Base-by-base conservation (phyloP, 1,140 invertebrate genomes). In the Sminthurinus signatus region DNA sequence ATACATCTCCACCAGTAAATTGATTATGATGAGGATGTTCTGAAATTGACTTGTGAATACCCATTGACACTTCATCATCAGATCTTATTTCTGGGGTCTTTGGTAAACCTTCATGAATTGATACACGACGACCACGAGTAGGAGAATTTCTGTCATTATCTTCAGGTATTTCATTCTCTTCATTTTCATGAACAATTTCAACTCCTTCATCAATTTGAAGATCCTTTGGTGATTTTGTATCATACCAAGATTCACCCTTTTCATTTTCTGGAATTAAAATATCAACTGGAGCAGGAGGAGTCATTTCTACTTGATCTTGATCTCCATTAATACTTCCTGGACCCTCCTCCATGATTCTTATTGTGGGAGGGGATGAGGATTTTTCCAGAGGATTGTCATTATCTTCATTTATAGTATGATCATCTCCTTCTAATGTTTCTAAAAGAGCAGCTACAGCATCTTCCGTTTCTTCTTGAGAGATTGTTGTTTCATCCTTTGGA, bases 391-490 rank as follows among this genome's bases (percentile, higher is more conserved):
- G 12, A 23, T 8, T 46, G 3, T 27, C 70, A 17, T 67, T 73
- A 64, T 73, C 73, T 60, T 72, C 74, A 51, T 73, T 73, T 51
- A 67, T 71, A 4, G 64, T 61, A n/a, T n/a, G n/a, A 23, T 74
- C 73, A 51, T 68, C 68, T 55, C 71, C 67, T 43, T 86, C 86
- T 74, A 91, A 90, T 60, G 88, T 89, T 76, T 91, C 89, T 25
- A 93, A 75, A 4, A 94, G 75, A 8, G 89, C 90, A 1, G 90
- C 90, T 0, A 94, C 90, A 0, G 91, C 91, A 76, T 92, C 90
- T 74, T 91, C 89, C 0, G 91, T 94, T 78, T 94, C 90, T 78
- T 93, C 90, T 77, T 93, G 89, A 0, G 89, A 93, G 69, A 93
- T 93, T 0, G 89, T 82, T 1, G 88, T 86, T 44, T 89, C 67